These are phyloP conservation scores for Myopa tessellatipennis DNA, from an alignment of 2,888 invertebrate species.

Conservation along the genomic window DNA sequence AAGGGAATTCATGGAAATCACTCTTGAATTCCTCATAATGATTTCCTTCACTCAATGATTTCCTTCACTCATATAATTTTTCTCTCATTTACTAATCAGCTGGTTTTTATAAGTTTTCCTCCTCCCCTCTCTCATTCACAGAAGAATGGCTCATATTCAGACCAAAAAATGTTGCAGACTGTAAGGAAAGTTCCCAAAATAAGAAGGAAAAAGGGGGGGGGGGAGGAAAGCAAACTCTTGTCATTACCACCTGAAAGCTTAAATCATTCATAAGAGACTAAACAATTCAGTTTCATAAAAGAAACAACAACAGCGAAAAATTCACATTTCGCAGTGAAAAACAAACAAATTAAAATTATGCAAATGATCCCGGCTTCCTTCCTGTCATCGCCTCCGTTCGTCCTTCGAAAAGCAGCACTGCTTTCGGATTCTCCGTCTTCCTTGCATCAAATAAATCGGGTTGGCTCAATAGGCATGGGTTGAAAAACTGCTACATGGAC, in stretches of 20 bases:
- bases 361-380: slow-evolving; percentile 53
- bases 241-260: neutral
- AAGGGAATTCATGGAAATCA: too few relatives aligned
- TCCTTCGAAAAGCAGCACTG: neutral
- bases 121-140: too few relatives aligned
- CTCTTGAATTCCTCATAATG: too few relatives aligned
- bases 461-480: neutral
- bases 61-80: too few relatives aligned
- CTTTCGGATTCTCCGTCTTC: neutral
- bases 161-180: too few relatives aligned
- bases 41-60: too few relatives aligned
- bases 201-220: too few relatives aligned
- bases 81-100: too few relatives aligned
- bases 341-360: slow-evolving; percentile 64
- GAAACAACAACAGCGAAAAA: slow-evolving; percentile 41
- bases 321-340: slow-evolving; percentile 50
- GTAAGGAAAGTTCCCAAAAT: too few relatives aligned
- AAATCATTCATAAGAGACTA: neutral
- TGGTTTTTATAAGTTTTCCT: too few relatives aligned
- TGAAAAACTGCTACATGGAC: neutral
- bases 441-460: slow-evolving; percentile 14
- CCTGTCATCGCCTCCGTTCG: neutral
- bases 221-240: neutral
- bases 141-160: too few relatives aligned
- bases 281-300: slow-evolving; percentile 29